These are phyloP conservation scores for Hypothenemus hampei DNA, from an alignment of 1,140 invertebrate species.

Conservation along the genomic window DNA sequence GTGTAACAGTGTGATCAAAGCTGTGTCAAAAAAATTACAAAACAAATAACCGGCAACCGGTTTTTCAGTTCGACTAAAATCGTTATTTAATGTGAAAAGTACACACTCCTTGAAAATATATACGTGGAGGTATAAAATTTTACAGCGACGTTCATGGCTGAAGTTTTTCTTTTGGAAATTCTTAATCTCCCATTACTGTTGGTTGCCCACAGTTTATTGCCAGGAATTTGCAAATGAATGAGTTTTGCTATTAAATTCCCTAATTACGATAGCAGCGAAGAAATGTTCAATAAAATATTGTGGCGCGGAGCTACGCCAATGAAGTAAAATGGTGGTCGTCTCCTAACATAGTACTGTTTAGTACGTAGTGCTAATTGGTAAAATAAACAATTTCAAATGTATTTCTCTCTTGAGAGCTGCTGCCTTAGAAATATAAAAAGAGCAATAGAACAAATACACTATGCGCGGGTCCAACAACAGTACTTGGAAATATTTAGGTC, in stretches of 20 bases:
- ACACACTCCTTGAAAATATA: constrained; percentile 1
- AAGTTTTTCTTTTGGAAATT: too few relatives aligned
- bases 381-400: constrained; percentile 22
- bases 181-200: too few relatives aligned
- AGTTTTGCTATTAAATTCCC: too few relatives aligned
- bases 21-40: constrained; percentile 6
- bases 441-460: constrained; percentile 14
- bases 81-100: constrained; percentile 4
- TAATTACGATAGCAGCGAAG: too few relatives aligned
- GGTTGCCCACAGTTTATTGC: too few relatives aligned
- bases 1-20: constrained; percentile 1
- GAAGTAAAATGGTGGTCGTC: constrained; percentile 8
- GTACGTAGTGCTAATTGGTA: constrained; percentile 9
- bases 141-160: neutral
- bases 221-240: too few relatives aligned
- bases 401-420: constrained; percentile 21
- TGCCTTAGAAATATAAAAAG: constrained; percentile 17
- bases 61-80: constrained; percentile 6
- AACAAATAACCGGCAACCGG: neutral
- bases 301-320: constrained; percentile 12
- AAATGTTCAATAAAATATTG: too few relatives aligned
- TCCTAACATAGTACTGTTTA: constrained; percentile 8
- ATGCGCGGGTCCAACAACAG: too few relatives aligned
- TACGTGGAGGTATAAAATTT: neutral
- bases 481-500: constrained; percentile 2